Base-by-base conservation (phyloP, 2,888 invertebrate species). In the Oligia fasciuncula region DNA sequence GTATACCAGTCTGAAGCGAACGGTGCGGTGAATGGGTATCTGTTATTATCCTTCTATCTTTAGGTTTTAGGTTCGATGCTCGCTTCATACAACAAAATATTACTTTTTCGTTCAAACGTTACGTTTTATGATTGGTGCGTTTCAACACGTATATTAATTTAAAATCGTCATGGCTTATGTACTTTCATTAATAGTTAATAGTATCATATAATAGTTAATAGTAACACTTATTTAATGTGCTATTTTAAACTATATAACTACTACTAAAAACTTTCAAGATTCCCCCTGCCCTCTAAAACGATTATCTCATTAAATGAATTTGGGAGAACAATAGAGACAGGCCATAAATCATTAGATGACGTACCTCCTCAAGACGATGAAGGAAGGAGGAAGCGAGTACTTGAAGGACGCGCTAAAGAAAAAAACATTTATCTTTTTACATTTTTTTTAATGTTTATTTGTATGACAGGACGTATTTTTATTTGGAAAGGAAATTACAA, bases 381-480 rank as follows among this genome's bases (percentile, higher is more conserved):
- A 88, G 90, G 88, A 88, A 89, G 84, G 69, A 88, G 88, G 90
- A 89, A 89, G 73, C 71, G 0, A 81, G 49, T 69, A 65, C 74
- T 85, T 46, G 72, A 82, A 86, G 87, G 87, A 81, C 84, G 82
- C 57, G 0, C 63, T 79, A 43, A 71, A 80, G 67, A 43, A 79
- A 80, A 60, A 81, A 79, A 78, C 81, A 62, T 79, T 79, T 80
- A 70, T 80, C 71, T 73, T 72, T 29, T 71, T 35, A 67, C 11
- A 17, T 68, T 74, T 63, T 68, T 73, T 76, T 57, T 29, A 29
- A 19, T 73, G 14, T 74, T 17, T 43, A 9, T n/a, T 68, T 77
- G 46, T 73, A 57, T 72, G 51, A n/a, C 68, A 76, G 82, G 70
- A 81, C 17, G 73, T 74, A 71, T 67, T 76, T 65, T 70, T 70